These are phyloP conservation scores for Mesorhabditis belari DNA, from an alignment of 2,888 invertebrate genomes.

Conservation along the genomic window DNA sequence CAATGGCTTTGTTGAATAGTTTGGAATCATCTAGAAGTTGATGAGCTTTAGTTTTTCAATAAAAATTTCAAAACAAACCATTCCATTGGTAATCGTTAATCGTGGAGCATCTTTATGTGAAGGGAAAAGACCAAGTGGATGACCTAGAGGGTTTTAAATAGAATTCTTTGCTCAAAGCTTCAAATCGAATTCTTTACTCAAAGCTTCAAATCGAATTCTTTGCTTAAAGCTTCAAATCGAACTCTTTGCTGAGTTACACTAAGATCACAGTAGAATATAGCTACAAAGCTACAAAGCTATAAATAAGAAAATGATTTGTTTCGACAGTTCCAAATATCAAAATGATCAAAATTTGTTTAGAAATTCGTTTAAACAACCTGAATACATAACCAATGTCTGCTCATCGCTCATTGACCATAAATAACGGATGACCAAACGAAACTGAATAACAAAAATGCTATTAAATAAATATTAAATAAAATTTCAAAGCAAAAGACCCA, in stretches of 20 bases:
- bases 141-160: constrained; percentile 51
- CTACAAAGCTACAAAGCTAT: too few species aligned
- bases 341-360: background rate
- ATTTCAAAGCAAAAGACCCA: too few species aligned
- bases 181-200: background rate
- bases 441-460: too few species aligned
- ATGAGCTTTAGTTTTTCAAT: background rate
- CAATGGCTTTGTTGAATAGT: constrained; percentile 59
- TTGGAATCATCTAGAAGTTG: constrained; percentile 61
- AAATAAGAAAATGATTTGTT: too few species aligned
- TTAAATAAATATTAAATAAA: too few species aligned
- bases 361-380: too few species aligned
- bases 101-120: constrained; percentile 56
- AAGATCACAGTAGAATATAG: too few species aligned
- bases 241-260: too few species aligned
- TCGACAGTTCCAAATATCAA: too few species aligned
- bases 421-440: constrained; percentile 61
- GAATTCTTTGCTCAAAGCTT: background rate
- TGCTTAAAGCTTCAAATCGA: too few species aligned
- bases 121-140: constrained; percentile 64
- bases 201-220: too few species aligned
- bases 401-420: constrained; percentile 59
- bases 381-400: constrained; percentile 63
- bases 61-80: too few species aligned
- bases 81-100: constrained; percentile 64